These are phyloP conservation scores for Serinus canaria DNA, from an alignment of 2,113 vertebrate species.

Conservation along the genomic window DNA sequence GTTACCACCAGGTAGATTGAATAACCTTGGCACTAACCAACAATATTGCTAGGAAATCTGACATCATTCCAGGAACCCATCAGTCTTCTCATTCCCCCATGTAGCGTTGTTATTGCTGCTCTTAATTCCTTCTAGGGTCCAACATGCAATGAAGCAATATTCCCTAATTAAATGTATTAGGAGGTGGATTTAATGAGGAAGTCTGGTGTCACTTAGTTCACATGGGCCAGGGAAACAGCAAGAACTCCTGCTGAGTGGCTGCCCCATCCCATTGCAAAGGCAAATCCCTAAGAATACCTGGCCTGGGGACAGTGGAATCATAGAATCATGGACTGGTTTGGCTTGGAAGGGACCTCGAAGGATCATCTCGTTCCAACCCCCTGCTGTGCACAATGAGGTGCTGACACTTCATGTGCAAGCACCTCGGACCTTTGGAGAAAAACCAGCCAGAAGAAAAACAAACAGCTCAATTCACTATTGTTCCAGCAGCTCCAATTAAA, in stretches of 20 bases:
- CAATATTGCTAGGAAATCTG: background rate
- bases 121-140: background rate
- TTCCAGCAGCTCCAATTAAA: background rate
- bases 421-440: background rate
- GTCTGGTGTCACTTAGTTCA: background rate
- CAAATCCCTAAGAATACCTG: background rate
- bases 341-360: background rate
- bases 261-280: background rate
- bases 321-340: background rate
- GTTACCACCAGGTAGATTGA: background rate
- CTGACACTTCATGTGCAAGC: background rate
- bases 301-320: background rate
- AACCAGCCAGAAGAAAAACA: background rate
- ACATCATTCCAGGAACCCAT: background rate
- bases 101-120: background rate
- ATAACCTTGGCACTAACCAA: background rate
- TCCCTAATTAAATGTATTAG: background rate
- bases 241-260: background rate
- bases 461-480: background rate
- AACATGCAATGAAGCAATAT: background rate
- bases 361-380: background rate
- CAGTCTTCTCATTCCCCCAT: background rate
- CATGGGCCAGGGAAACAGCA: accelerated
- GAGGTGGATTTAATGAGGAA: background rate
- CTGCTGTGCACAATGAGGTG: background rate